phyloP scores from a whole-genome alignment of 2,797 vertebrate species.

The Macropus fuliginosus region DNA sequence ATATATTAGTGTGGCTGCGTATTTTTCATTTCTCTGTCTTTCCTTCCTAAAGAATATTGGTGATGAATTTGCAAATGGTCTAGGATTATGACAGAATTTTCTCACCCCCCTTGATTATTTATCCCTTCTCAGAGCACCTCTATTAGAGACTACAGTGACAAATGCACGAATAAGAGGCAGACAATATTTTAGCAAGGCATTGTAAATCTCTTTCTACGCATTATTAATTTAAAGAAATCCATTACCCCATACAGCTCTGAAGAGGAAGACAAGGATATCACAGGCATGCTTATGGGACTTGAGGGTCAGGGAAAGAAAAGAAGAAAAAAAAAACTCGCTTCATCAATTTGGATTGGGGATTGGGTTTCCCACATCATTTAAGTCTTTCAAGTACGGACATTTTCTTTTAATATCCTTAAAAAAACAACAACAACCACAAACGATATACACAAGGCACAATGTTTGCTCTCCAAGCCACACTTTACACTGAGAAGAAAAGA shows the following conservation, averaged over 20 bases:
- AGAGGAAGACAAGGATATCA: conserved; percentile 78
- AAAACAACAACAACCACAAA: not conserved
- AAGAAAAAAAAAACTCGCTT: conserved; percentile 52
- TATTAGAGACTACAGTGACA: conserved; percentile 87
- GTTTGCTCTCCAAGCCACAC: not conserved
- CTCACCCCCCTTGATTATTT: conserved; percentile 84
- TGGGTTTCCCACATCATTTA: fast-evolving
- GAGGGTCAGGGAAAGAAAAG: conserved; percentile 78
- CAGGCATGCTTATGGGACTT: conserved; percentile 55
- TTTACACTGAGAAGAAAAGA: not conserved
- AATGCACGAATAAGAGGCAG: conserved; percentile 88
- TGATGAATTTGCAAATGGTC: conserved; percentile 90
- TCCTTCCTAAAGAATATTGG: conserved; percentile 82
- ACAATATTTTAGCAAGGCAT: conserved; percentile 84
- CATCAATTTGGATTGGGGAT: fast-evolving
- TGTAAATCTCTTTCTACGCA: conserved; percentile 88
- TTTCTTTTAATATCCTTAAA: not conserved
- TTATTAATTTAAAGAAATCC: conserved; percentile 87
- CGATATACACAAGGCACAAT: not conserved
- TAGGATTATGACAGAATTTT: conserved; percentile 85
- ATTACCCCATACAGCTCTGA: conserved; percentile 79
- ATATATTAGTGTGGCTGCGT: conserved; percentile 82
- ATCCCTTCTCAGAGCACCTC: conserved; percentile 85
- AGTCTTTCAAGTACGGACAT: not conserved
- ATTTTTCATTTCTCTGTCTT: conserved; percentile 81